A percentile compares a stretch with the other conserved stretches of the same genome.
phyloP scores from a whole-genome alignment of 2,113 vertebrate species.

The Platysteira castanea region DNA sequence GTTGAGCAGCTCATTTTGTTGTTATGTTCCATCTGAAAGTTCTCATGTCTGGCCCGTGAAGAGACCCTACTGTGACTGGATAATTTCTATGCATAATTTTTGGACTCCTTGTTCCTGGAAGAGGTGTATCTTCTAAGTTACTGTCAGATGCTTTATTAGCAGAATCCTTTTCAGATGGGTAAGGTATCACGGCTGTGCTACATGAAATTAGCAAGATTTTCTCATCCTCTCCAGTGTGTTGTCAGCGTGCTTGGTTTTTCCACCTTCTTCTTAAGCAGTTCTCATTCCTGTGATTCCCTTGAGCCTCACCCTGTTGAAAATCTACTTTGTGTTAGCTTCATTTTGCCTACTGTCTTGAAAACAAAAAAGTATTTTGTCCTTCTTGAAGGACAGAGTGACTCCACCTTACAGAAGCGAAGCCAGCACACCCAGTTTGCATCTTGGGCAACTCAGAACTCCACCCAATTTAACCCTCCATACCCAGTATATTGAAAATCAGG shows the following conservation, averaged over 20 bases:
- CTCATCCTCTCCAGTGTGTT: background rate
- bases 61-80: background rate
- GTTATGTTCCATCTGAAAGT: background rate
- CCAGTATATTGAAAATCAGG: background rate
- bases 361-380: background rate
- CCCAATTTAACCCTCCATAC: background rate
- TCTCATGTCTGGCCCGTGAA: background rate
- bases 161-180: background rate
- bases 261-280: background rate
- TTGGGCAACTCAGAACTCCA: background rate
- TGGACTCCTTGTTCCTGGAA: fast-evolving
- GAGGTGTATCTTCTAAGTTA: background rate
- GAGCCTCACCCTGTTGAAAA: background rate
- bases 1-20: background rate
- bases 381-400: background rate
- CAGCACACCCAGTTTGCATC: background rate
- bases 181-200: background rate
- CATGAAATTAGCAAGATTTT: background rate
- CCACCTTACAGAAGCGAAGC: background rate
- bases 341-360: background rate
- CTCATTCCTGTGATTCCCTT: background rate
- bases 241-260: background rate
- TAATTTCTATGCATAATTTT: background rate
- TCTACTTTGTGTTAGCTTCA: background rate
- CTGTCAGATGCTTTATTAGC: background rate